Conservation (phyloP, 2,113 vertebrate species). For the Neomonachus schauinslandi region DNA sequence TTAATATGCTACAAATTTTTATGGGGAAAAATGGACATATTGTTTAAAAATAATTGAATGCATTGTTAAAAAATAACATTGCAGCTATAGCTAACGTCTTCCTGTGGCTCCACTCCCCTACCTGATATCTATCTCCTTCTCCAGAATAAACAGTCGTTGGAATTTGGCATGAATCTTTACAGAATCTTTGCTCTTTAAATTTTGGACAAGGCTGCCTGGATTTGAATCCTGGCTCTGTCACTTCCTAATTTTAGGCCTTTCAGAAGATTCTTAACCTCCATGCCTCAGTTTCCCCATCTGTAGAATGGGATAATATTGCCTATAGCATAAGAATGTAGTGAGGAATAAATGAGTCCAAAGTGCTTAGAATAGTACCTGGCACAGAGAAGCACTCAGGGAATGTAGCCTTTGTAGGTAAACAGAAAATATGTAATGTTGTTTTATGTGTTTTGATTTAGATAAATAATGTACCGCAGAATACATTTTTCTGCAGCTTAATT, state of each 20-base stretch:
- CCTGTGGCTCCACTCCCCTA: neutral
- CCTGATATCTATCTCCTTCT: neutral
- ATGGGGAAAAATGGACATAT: neutral
- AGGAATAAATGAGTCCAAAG: neutral
- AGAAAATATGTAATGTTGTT: slow-evolving; percentile 23
- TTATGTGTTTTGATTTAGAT: slow-evolving; percentile 30
- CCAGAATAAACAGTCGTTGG: neutral
- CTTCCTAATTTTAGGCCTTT: slow-evolving; percentile 16
- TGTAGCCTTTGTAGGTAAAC: slow-evolving; percentile 1
- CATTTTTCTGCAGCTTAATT: neutral
- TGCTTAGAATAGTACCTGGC: neutral
- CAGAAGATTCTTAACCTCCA: neutral
- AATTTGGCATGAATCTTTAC: neutral
- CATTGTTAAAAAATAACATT: neutral
- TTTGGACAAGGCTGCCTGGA: neutral
- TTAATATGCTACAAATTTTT: neutral
- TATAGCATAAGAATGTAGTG: neutral
- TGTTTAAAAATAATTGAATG: slow-evolving; percentile 15
- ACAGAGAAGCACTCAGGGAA: neutral
- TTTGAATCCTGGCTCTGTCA: slow-evolving; percentile 26
- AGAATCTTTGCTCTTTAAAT: neutral
- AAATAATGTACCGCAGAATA: neutral
- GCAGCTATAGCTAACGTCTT: neutral
- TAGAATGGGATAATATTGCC: slow-evolving; percentile 1
- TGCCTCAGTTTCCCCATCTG: neutral